These are phyloP conservation scores for Eunapius fragilis DNA, from an alignment of 37 sponge, comb jelly and placozoan species.

Conservation along the genomic window DNA sequence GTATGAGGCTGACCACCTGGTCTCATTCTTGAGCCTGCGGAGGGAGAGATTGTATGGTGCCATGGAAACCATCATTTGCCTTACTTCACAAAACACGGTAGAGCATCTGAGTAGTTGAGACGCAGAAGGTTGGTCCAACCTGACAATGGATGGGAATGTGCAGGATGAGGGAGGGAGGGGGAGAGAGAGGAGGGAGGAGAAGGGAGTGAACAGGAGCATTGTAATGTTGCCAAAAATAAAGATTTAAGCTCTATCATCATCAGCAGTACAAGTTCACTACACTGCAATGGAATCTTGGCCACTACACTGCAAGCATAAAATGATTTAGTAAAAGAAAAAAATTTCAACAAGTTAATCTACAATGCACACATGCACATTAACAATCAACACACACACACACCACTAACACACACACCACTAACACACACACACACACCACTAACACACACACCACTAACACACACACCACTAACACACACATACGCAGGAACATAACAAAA, in stretches of 20 bases:
- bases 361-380: too few relatives aligned
- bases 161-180: conserved; percentile 11
- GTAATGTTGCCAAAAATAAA: too few relatives aligned
- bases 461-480: background rate
- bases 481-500: background rate
- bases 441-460: background rate
- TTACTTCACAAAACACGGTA: conserved; percentile 70
- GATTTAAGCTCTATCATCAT: too few relatives aligned
- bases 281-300: too few relatives aligned
- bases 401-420: too few relatives aligned
- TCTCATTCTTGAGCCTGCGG: conserved; percentile 87
- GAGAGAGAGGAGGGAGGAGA: background rate
- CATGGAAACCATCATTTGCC: too few relatives aligned
- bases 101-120: conserved; percentile 58
- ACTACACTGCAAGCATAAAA: too few relatives aligned
- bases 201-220: background rate
- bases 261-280: too few relatives aligned
- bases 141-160: background rate
- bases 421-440: background rate
- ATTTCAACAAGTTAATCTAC: too few relatives aligned
- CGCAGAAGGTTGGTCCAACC: conserved; percentile 78
- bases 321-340: too few relatives aligned
- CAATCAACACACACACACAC: too few relatives aligned
- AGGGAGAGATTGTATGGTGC: too few relatives aligned
- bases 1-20: conserved; percentile 88